phyloP scores from a whole-genome alignment of 2,888 invertebrate genomes.

The Mythimna loreyi region DNA sequence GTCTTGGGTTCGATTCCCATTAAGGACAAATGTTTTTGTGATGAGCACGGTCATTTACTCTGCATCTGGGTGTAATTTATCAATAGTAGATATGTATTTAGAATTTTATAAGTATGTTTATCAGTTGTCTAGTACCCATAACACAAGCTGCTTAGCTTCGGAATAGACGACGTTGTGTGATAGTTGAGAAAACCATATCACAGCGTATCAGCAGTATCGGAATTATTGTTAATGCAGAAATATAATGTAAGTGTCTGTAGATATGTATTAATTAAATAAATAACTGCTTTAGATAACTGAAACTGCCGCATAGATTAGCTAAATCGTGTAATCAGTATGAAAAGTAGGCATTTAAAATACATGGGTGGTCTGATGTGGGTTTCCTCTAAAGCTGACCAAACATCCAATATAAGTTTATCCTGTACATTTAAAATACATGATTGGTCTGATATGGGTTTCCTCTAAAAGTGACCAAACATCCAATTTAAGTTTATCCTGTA shows the following conservation, averaged over 20 bases:
- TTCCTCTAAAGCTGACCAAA: not conserved
- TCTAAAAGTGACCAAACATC: not conserved
- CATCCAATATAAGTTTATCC: not conserved
- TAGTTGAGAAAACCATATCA: too few relatives aligned
- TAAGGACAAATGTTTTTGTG: too few relatives aligned
- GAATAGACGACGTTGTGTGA: too few relatives aligned
- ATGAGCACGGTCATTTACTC: too few relatives aligned
- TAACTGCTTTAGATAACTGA: not conserved
- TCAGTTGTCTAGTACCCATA: too few relatives aligned
- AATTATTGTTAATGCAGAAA: conserved; percentile 3
- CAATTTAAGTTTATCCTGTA: not conserved
- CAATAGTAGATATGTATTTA: too few relatives aligned
- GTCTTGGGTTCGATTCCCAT: too few relatives aligned
- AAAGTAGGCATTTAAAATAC: not conserved
- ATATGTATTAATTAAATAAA: not conserved
- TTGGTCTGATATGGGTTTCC: not conserved
- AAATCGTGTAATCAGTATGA: not conserved
- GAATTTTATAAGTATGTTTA: too few relatives aligned
- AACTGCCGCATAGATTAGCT: not conserved
- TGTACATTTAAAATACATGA: not conserved
- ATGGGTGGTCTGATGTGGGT: not conserved
- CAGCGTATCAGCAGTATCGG: not conserved
- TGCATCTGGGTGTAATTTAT: too few relatives aligned
- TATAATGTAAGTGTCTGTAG: not conserved
- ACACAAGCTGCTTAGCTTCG: too few relatives aligned